These are phyloP conservation scores for Malurus cyaneus DNA, from an alignment of 2,113 vertebrate species.

Conservation along the genomic window DNA sequence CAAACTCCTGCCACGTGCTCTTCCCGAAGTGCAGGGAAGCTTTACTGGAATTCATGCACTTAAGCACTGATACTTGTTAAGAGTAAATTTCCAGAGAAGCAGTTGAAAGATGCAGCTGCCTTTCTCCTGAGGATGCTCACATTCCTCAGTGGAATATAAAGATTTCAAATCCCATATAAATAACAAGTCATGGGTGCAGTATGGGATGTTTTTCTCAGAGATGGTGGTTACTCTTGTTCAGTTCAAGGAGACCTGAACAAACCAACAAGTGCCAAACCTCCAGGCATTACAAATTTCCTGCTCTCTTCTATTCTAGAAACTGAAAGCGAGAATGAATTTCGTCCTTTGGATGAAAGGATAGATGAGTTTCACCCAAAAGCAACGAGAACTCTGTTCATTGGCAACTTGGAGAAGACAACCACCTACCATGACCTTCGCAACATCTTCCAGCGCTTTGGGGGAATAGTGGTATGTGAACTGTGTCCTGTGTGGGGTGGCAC, in stretches of 20 bases:
- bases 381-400: conserved; percentile 95
- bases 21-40: not conserved
- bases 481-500: not conserved
- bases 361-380: conserved; percentile 99
- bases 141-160: not conserved
- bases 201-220: not conserved
- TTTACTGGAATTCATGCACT: not conserved
- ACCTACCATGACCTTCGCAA: conserved; percentile 95
- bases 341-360: conserved; percentile 96
- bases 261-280: not conserved
- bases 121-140: not conserved
- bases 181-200: not conserved
- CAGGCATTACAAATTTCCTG: not conserved
- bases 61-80: not conserved
- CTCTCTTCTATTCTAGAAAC: conserved; percentile 81
- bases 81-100: not conserved
- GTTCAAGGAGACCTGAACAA: not conserved
- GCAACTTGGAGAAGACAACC: conserved; percentile 97
- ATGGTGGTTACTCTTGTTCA: not conserved
- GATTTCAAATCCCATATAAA: not conserved
- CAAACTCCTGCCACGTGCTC: not conserved
- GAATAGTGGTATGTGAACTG: conserved; percentile 88
- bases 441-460: conserved; percentile 96
- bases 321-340: conserved; percentile 98
- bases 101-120: not conserved